Evolutionary conservation across 2,113 vertebrate genomes (phyloP).

Genomic region (Nesospiza acunhae): DNA sequence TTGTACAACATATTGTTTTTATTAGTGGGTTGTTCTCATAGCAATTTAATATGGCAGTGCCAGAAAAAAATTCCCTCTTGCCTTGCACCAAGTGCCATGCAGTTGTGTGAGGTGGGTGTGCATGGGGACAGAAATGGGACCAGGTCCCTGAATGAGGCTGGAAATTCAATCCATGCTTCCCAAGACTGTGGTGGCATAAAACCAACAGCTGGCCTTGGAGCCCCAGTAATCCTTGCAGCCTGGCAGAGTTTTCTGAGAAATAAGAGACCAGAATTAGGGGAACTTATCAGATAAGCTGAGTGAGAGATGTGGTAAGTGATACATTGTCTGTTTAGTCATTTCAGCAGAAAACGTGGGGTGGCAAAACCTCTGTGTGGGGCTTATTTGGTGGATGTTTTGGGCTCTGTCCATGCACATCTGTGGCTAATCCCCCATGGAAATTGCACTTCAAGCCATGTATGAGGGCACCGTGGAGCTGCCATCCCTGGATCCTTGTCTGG

Average conservation of each 20-base stretch:
- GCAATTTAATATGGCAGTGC: not conserved
- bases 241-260: not conserved
- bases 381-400: not conserved
- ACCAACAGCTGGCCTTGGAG: not conserved
- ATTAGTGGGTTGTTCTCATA: slow-evolving; percentile 4
- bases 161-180: not conserved
- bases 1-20: not conserved
- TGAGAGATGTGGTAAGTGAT: not conserved
- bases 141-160: not conserved
- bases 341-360: not conserved
- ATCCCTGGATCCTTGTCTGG: not conserved
- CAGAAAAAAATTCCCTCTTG: not conserved
- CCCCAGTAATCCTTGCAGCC: not conserved
- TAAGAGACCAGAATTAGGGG: not conserved
- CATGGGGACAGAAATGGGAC: not conserved
- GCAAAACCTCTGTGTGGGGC: not conserved
- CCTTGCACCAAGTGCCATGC: not conserved
- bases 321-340: not conserved
- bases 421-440: not conserved
- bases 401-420: not conserved
- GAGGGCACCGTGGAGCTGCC: not conserved
- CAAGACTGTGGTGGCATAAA: not conserved
- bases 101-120: not conserved
- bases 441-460: not conserved
- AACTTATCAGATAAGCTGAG: not conserved